phyloP scores from a whole-genome alignment of 1,140 invertebrate species.

The Ips typographus region DNA sequence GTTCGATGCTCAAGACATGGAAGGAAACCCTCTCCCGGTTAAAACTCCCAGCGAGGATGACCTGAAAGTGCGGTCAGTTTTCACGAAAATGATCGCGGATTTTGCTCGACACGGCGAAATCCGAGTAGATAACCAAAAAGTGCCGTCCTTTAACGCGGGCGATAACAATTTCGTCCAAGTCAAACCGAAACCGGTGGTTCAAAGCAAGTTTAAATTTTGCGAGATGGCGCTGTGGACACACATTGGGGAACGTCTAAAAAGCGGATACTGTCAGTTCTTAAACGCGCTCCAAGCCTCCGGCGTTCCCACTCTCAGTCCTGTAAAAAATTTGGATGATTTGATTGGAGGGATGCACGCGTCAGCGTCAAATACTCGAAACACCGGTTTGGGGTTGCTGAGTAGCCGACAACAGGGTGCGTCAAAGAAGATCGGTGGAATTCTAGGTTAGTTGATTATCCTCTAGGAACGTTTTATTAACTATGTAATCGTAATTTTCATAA shows the following conservation, averaged over 20 bases:
- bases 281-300: slow-evolving; percentile 24
- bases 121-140: slow-evolving; percentile 43
- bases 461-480: too few species aligned
- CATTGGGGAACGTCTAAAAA: slow-evolving; percentile 55
- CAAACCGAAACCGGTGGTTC: slow-evolving; percentile 51
- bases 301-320: too few species aligned
- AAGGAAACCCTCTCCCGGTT: slow-evolving; percentile 56
- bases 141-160: slow-evolving; percentile 52
- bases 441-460: too few species aligned
- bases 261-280: slow-evolving; percentile 53
- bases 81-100: slow-evolving; percentile 64
- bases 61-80: slow-evolving; percentile 60
- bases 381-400: too few species aligned
- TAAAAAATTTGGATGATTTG: too few species aligned
- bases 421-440: too few species aligned
- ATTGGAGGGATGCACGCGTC: too few species aligned
- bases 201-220: slow-evolving; percentile 61
- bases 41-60: slow-evolving; percentile 56
- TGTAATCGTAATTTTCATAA: too few species aligned
- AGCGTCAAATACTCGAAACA: too few species aligned
- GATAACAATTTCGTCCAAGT: slow-evolving; percentile 60
- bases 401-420: too few species aligned
- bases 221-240: slow-evolving; percentile 64
- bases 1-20: slow-evolving; percentile 63
- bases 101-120: slow-evolving; percentile 60